Evolutionary conservation across 2,888 invertebrate genomes (phyloP), one percentile per base, ranked within the genome.

Genomic region (Galeopsomyia nigrocyanea): DNA sequence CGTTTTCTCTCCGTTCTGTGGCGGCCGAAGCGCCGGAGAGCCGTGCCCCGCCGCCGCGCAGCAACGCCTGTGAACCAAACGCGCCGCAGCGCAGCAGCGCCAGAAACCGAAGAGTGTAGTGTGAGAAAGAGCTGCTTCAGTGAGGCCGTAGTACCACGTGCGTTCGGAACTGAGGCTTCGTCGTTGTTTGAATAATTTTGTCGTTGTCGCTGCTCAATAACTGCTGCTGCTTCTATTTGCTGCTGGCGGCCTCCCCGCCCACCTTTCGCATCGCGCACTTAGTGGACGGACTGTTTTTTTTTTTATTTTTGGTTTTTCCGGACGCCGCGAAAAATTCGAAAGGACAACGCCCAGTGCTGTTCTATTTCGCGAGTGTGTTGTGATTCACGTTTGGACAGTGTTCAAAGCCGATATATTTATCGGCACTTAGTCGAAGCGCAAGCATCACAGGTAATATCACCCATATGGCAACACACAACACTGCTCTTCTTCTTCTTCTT

Each of bases 131-230:
- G 21, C 61, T 55, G 21, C 55, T 55, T 57, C 75, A 77, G 76
- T 78, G 67, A 71, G 70, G 58, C 73, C 70, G 74, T 66, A 74
- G 73, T 73, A 79, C 78, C 80, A 80, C 80, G 80, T 80, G 80
- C 77, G 78, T 55, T 73, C 74, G 68, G 69, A 69, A 5, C 69
- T 39, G 73, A 69, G 60, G 57, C 55, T 19, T 39, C 58, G 7
- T 22, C 13, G 7, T 13, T 26, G 9, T 26, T 19, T 14, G 26
- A 19, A 58, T n/a, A 2, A 17, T n/a, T n/a, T n/a, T n/a, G n/a
- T 26, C 26, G 26, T 5, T 5, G 26, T 26, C 26, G 26, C 26
- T 26, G 26, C 26, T 26, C 26, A 5, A 2, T 26, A 2, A 5
- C 26, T 5, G 26, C 5, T 26, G 26, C 5, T 26, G 26, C 26